phyloP scores from a whole-genome alignment of 2,888 invertebrate genomes.

The Autographa gamma region DNA sequence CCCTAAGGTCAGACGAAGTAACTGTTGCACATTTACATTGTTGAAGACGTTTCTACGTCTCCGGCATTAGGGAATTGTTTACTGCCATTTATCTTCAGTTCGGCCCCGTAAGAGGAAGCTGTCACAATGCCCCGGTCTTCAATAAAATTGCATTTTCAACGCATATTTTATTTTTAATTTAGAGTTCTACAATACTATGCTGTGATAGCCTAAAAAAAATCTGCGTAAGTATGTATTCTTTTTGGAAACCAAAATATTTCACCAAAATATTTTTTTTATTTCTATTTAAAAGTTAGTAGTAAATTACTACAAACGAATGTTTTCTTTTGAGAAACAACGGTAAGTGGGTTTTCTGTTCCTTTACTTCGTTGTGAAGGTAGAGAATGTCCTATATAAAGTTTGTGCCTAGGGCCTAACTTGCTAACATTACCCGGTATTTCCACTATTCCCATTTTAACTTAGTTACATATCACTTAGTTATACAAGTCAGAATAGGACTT shows the following conservation, averaged over 20 bases:
- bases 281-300: too few relatives aligned
- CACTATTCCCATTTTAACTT: not conserved
- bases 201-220: too few relatives aligned
- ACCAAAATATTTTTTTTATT: too few relatives aligned
- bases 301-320: too few relatives aligned
- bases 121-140: too few relatives aligned
- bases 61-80: not conserved
- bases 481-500: too few relatives aligned
- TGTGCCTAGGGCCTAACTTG: not conserved
- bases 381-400: not conserved
- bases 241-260: too few relatives aligned
- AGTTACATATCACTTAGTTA: not conserved
- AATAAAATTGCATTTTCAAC: too few relatives aligned
- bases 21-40: constrained; percentile 2
- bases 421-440: not conserved
- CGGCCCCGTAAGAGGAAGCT: too few relatives aligned
- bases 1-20: not conserved
- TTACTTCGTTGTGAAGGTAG: not conserved
- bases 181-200: too few relatives aligned
- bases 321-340: not conserved
- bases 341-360: not conserved
- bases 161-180: too few relatives aligned
- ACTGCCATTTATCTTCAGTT: not conserved
- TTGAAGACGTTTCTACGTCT: not conserved
- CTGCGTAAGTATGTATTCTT: too few relatives aligned